Evolutionary conservation across 2,888 invertebrate genomes (phyloP).

Genomic region (Tetramorium bicarinatum): DNA sequence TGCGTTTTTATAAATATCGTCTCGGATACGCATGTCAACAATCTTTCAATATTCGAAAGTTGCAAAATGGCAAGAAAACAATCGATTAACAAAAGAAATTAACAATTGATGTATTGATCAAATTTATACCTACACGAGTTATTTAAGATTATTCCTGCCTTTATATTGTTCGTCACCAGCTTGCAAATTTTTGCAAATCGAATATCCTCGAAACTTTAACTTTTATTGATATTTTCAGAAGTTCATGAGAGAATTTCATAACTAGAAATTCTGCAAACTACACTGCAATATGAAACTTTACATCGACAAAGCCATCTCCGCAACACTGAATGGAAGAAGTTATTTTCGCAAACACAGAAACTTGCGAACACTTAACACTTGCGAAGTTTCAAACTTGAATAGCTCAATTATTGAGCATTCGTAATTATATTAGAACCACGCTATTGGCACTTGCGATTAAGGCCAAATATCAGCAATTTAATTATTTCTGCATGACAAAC

Average conservation of each 20-base stretch:
- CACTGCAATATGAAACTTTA: conserved; percentile 52
- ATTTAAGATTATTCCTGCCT: conserved; percentile 8
- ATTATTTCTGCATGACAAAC: conserved; percentile 22
- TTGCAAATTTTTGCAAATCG: conserved; percentile 20
- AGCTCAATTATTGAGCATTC: conserved; percentile 36
- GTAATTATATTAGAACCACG: conserved; percentile 33
- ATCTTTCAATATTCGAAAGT: neutral
- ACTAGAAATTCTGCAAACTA: conserved; percentile 43
- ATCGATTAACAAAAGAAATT: neutral
- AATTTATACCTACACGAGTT: neutral
- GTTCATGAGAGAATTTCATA: conserved; percentile 43
- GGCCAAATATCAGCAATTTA: conserved; percentile 4
- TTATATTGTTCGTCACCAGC: conserved; percentile 27
- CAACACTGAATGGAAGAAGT: conserved; percentile 31
- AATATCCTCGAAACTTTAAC: conserved; percentile 15
- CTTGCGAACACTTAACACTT: conserved; percentile 25
- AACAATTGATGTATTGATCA: neutral
- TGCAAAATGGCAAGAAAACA: neutral
- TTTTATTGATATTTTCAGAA: conserved; percentile 47
- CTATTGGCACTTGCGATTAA: conserved; percentile 24
- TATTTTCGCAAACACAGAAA: conserved; percentile 34
- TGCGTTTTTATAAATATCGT: neutral
- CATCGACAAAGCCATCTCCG: conserved; percentile 29
- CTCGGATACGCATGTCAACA: neutral
- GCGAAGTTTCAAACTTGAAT: conserved; percentile 46